Evolutionary conservation across 1,140 invertebrate species (phyloP), one percentile per base, ranked within the genome.

Genomic region (Penaeus chinensis): DNA sequence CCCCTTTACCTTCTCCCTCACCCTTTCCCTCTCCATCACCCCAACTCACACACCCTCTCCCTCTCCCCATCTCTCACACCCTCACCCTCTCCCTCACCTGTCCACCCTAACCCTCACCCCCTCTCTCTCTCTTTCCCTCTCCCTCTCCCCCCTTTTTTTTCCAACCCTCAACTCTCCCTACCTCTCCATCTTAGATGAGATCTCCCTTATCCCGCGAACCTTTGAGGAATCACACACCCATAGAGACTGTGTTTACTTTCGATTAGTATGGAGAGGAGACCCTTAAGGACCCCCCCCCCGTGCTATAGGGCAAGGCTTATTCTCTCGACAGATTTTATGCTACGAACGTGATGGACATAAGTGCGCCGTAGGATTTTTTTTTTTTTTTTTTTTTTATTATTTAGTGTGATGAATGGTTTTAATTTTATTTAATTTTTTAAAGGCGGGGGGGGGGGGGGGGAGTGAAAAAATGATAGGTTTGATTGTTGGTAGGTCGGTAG

Each of bases 241-340:
- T 85, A 85, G 42, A 78, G 24, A 62, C 74, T 37, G 11, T 85
- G 84, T 85, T 85, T 69, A 78, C 84, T 85, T 85, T 78, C 76
- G 76, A 85, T 85, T 85, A 85, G 74, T 85, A 85, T 85, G 84
- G 84, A 85, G 32, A 85, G 76, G 32, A 65, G 37, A 32, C 84
- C 60, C 24, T 85, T 65, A 78, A 66, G 27, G 74, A 61, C 74
- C 60, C 74, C 13, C 24, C 42, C 66, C 47, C 47, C 77, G 27
- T 13, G 54, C 54, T 42, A 42, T 42, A 42, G 54, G 54, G 54
- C 54, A 54, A 54, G 54, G 54, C 16, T 54, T 54, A 54, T 54
- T 54, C 54, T 54, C 54, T 54, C 54, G 7, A 54, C 54, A 13
- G 54, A 54, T 54, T 54, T 54, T 54, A 54, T 54, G 54, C 11